A percentile compares a stretch with the other conserved stretches of the same genome.
Evolutionary conservation across 2,113 vertebrate genomes (phyloP).

Genomic region (Physeter macrocephalus): DNA sequence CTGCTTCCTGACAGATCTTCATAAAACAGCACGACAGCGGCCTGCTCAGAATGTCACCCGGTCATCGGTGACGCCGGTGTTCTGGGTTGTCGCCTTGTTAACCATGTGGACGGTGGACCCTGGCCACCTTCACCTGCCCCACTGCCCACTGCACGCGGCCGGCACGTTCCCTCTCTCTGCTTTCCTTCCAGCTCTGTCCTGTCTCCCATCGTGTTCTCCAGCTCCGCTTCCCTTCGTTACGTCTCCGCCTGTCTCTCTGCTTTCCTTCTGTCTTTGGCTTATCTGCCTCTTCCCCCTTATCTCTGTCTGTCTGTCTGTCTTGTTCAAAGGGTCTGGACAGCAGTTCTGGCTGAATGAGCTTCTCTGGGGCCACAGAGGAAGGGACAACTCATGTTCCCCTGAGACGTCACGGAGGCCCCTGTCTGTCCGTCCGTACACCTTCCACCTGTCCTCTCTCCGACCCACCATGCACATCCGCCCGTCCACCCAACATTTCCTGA

Average conservation of each 20-base stretch:
- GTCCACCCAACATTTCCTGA: too few relatives aligned
- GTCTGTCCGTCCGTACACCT: fast-evolving
- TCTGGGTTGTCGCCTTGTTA: background rate
- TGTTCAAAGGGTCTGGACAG: background rate
- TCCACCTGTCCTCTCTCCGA: background rate
- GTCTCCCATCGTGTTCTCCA: background rate
- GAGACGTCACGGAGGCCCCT: background rate
- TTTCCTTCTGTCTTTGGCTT: background rate
- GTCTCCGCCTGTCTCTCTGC: background rate
- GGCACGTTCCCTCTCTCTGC: background rate
- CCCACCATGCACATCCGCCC: background rate
- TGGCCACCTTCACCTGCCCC: background rate
- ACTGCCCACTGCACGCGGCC: fast-evolving
- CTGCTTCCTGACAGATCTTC: background rate
- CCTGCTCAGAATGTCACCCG: fast-evolving
- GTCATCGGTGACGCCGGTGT: background rate
- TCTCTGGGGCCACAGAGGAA: background rate
- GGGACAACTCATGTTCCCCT: background rate
- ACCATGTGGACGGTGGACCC: background rate
- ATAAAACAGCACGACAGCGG: background rate
- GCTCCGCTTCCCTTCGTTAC: too few relatives aligned
- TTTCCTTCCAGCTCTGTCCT: background rate
- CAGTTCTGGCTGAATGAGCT: background rate
- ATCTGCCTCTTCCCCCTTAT: background rate
- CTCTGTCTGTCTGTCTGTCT: background rate